phyloP scores from a whole-genome alignment of 2,113 vertebrate species.

The Phylloscopus trochilus region DNA sequence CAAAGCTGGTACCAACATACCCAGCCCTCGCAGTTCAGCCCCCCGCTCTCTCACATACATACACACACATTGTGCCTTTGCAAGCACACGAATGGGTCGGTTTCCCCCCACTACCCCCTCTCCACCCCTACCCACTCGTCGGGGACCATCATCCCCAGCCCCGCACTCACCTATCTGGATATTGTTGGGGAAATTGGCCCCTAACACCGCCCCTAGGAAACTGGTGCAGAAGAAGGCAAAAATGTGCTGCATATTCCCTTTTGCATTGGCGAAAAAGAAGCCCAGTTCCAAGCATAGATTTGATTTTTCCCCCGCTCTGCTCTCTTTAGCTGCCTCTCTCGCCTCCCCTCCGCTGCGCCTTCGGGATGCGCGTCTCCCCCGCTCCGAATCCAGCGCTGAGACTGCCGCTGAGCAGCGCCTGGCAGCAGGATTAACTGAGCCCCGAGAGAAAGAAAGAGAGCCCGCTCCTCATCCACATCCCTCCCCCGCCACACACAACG shows the following conservation, averaged over 20 bases:
- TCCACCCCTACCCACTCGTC: background rate
- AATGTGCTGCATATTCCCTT: constrained; percentile 99
- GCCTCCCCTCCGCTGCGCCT: constrained; percentile 54
- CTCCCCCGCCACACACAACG: constrained; percentile 56
- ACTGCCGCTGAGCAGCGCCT: constrained; percentile 78
- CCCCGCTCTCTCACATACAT: background rate
- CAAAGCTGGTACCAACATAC: background rate
- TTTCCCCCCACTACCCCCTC: background rate
- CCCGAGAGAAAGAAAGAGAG: constrained; percentile 65
- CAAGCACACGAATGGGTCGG: background rate
- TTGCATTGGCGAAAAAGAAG: constrained; percentile 97
- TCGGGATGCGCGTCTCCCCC: constrained; percentile 56
- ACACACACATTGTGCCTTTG: background rate
- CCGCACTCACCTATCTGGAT: constrained; percentile 96
- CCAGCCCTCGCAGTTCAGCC: background rate
- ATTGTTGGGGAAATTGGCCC: constrained; percentile 99
- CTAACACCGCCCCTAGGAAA: constrained; percentile 96
- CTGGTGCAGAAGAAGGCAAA: constrained; percentile 96
- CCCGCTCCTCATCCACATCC: constrained; percentile 73
- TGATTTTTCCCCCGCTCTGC: constrained; percentile 69
- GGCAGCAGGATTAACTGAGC: constrained; percentile 79
- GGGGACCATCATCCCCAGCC: background rate
- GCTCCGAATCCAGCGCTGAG: constrained; percentile 69
- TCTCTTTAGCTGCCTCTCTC: constrained; percentile 60
- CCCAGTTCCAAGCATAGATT: constrained; percentile 92